Percentiles rank a stretch among this genome's conserved stretches.
Evolutionary conservation across 2,113 vertebrate species (phyloP).

Genomic region (Oncorhynchus mykiss): DNA sequence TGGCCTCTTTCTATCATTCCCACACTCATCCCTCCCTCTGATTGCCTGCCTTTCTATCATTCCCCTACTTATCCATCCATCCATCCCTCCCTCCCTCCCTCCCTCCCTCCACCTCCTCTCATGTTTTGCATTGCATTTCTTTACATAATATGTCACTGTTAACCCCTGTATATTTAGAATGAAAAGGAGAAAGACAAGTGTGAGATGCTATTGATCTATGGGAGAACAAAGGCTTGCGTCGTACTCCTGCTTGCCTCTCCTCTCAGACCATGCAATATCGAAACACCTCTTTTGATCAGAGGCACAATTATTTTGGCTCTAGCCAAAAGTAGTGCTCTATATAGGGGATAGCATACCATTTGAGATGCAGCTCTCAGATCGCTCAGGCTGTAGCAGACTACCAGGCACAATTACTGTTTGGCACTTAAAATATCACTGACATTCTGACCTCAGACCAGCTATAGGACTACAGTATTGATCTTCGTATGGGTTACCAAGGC

Average conservation of each 20-base stretch:
- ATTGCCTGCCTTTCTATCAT: neutral
- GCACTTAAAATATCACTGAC: neutral
- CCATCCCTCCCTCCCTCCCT: neutral
- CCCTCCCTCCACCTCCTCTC: neutral
- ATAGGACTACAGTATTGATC: neutral
- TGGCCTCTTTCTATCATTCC: too few relatives aligned
- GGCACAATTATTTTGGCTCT: neutral
- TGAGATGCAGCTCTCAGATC: neutral
- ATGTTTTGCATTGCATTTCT: neutral
- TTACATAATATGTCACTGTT: constrained; percentile 12
- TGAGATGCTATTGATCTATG: constrained; percentile 20
- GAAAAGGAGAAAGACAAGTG: neutral
- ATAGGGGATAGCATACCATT: too few relatives aligned
- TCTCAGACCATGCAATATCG: neutral
- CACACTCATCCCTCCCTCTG: too few relatives aligned
- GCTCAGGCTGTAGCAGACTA: neutral
- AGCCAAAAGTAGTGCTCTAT: too few relatives aligned
- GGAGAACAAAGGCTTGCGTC: constrained; percentile 11
- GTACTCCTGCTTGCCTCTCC: neutral
- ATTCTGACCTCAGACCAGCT: neutral
- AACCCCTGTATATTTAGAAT: neutral
- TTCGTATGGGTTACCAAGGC: neutral
- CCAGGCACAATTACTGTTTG: neutral
- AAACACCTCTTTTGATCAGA: constrained; percentile 20
- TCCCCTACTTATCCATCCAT: neutral